Base-by-base conservation (phyloP, 1,140 invertebrate species). In the Artemia franciscana region DNA sequence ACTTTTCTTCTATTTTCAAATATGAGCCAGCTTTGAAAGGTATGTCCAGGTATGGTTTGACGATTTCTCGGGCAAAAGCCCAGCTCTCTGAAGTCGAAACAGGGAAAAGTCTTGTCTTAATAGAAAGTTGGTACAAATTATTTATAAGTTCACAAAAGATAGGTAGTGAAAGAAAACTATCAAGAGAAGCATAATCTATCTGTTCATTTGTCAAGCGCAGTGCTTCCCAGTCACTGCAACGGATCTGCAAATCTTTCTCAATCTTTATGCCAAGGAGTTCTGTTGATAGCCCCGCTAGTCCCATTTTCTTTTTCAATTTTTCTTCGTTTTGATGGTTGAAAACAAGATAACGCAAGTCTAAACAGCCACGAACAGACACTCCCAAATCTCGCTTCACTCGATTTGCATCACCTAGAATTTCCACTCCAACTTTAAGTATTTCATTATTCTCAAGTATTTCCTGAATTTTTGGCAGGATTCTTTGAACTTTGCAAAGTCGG, bases 381-480 rank as follows among this genome's bases (percentile, higher is more conserved):
- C 77, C 75, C 70, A 84, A 85, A 70, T 88, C 84, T 57, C 75
- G 72, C 0, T 73, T 68, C 30, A 89, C 71, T 65, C 83, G 83
- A 60, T 75, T 78, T 1, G 80, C 82, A 76, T 88, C 85, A 66
- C 84, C 82, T 7, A 73, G 73, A 0, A 82, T 75, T 3, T 78
- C 82, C 4, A 88, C 83, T 15, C 86, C 86, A 12, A 88, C 80
- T 76, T 89, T 88, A 25, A 86, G 74, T 28, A 82, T 74, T 57
- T 69, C 71, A 63, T 71, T 72, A 69, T 76, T 75, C 57, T 70
- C 65, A 21, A 82, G 64, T 24, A 82, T 65, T 26, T 73, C 70
- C 73, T 75, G 61, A 1, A 60, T n/a, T n/a, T n/a, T n/a, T n/a
- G n/a, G n/a, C n/a, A n/a, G n/a, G n/a, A n/a, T n/a, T n/a, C n/a